These are phyloP conservation scores for Fregetta grallaria DNA, from an alignment of 2,113 vertebrate species.

Conservation along the genomic window DNA sequence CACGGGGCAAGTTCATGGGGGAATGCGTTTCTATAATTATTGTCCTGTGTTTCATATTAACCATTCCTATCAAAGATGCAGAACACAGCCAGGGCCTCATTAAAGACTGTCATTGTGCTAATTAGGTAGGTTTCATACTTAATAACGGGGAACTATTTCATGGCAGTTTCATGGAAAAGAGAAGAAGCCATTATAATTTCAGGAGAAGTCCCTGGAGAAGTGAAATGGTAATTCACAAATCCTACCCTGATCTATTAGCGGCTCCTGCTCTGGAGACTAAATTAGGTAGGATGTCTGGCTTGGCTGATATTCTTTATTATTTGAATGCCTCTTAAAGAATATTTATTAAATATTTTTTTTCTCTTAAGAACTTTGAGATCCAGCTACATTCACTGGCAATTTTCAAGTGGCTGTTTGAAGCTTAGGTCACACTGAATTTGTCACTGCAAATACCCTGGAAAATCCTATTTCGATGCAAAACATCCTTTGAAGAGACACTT, in stretches of 20 bases:
- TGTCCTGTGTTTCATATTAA: background rate
- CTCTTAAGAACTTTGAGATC: background rate
- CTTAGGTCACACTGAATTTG: background rate
- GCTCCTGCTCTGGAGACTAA: background rate
- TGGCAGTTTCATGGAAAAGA: background rate
- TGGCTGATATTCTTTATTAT: background rate
- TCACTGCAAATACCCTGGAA: background rate
- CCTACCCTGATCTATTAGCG: background rate
- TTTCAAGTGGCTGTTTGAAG: background rate
- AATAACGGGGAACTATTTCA: background rate
- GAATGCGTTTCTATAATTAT: background rate
- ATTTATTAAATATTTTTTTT: background rate
- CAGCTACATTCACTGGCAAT: background rate
- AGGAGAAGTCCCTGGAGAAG: slow-evolving; percentile 17
- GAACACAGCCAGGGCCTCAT: background rate
- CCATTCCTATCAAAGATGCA: background rate
- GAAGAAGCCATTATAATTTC: slow-evolving; percentile 14
- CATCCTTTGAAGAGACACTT: background rate
- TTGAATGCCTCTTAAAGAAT: background rate
- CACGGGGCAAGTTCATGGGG: background rate
- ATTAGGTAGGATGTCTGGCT: background rate
- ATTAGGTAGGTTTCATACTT: slow-evolving; percentile 27
- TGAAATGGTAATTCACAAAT: slow-evolving; percentile 30
- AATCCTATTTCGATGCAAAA: background rate
- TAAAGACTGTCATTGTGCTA: slow-evolving; percentile 1